Evolutionary conservation across 1,140 invertebrate species (phyloP), one percentile per base, ranked within the genome.

Genomic region (Rhopalosiphum maidis): DNA sequence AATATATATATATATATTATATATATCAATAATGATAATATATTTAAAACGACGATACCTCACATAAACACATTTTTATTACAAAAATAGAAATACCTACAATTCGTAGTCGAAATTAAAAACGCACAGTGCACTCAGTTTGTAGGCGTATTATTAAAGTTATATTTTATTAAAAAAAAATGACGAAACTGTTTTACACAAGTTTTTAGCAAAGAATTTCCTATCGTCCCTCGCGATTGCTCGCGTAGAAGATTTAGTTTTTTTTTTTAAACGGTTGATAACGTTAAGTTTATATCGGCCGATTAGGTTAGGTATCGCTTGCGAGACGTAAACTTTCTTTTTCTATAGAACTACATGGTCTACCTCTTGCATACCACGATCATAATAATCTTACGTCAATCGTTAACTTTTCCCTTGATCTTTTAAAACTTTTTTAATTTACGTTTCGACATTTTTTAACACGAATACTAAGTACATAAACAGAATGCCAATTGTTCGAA

Each of bases 381-480:
- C 4, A 77, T n/a, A 77, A 77, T n/a, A n/a, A 77, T n/a, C 1
- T n/a, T n/a, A 77, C 60, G 5, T n/a, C 18, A 18, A n/a, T 77
- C 15, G 30, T 77, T 77, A 77, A 68, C 11, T 18, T 77, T 77
- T 77, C 30, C 60, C 11, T 77, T 77, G 15, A 77, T 77, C 60
- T 77, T 77, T n/a, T 77, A n/a, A 77, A 77, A 77, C 60, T 77
- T 68, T 77, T 68, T n/a, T n/a, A n/a, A 77, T 77, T 77, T 77
- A 77, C 11, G 30, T 77, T 77, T 77, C n/a, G 60, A 77, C 60
- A 77, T 77, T 77, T 77, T 68, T 77, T 77, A 77, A 77, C 60
- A 77, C 1, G 60, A n/a, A 77, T 77, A 77, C 60, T 15, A 15
- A 77, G 18, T 77, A 77, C 60, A 2, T n/a, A n/a, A 35, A 77